Evolutionary conservation across 1,140 invertebrate genomes (phyloP).

Genomic region (Drosophila arawakana): DNA sequence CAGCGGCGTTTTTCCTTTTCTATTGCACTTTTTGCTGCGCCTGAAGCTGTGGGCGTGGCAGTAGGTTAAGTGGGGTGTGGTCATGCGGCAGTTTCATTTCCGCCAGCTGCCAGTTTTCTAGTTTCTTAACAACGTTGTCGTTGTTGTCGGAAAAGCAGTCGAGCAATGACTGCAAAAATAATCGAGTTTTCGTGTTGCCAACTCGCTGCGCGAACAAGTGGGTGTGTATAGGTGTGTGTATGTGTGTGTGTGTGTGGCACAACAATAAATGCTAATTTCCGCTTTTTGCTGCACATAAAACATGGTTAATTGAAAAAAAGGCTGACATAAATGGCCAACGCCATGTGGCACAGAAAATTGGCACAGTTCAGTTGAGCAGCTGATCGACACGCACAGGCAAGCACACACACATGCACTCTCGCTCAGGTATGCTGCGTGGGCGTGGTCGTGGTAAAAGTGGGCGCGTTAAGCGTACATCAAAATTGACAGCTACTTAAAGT

Average conservation of each 20-base stretch:
- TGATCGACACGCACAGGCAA: constrained; percentile 14
- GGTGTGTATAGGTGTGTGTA: neutral
- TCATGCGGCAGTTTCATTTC: constrained; percentile 72
- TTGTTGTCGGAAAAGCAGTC: constrained; percentile 14
- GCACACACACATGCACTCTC: neutral
- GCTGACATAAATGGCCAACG: constrained; percentile 64
- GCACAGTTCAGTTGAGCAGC: neutral
- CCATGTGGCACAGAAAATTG: constrained; percentile 7
- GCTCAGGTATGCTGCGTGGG: neutral
- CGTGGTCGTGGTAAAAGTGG: constrained; percentile 4
- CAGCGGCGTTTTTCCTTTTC: constrained; percentile 40
- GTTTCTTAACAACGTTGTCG: constrained; percentile 32
- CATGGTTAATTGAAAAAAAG: constrained; percentile 71
- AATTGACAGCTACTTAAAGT: constrained; percentile 74
- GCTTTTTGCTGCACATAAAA: constrained; percentile 62
- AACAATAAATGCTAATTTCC: constrained; percentile 82
- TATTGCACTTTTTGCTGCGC: constrained; percentile 31
- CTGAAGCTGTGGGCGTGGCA: neutral
- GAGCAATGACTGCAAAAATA: constrained; percentile 60
- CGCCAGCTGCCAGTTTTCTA: constrained; percentile 40
- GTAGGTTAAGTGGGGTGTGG: constrained; percentile 22
- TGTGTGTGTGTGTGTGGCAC: constrained; percentile 15
- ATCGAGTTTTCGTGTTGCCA: constrained; percentile 55
- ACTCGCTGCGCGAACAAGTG: neutral
- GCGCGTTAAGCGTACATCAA: constrained; percentile 47